Conservation (phyloP, 1,140 invertebrate genomes). For the Papilio aristodemus region DNA sequence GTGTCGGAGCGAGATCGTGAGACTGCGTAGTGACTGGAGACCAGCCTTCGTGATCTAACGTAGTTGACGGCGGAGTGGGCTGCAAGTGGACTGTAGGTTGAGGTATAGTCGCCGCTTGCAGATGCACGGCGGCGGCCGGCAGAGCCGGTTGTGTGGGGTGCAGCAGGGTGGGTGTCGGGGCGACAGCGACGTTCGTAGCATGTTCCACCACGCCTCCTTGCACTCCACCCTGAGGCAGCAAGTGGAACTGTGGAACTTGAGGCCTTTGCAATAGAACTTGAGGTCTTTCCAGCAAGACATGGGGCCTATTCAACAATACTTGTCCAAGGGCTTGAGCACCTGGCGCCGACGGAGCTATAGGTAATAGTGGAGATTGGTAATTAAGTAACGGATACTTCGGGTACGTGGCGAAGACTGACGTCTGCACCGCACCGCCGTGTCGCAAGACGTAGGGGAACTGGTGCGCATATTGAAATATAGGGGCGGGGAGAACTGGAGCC, state of each 20-base stretch:
- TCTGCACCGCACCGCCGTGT: constrained; percentile 71
- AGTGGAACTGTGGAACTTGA: constrained; percentile 55
- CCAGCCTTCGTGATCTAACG: constrained; percentile 68
- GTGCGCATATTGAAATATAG: constrained; percentile 46
- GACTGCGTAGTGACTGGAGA: constrained; percentile 58
- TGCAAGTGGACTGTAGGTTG: constrained; percentile 47
- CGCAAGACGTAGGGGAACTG: constrained; percentile 65
- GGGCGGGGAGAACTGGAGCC: constrained; percentile 43
- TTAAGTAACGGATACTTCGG: constrained; percentile 71
- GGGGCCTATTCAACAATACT: constrained; percentile 38
- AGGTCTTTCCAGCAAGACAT: constrained; percentile 51
- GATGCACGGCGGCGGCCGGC: constrained; percentile 35
- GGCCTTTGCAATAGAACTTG: constrained; percentile 53
- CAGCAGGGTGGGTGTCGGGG: constrained; percentile 44
- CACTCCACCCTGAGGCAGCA: constrained; percentile 48
- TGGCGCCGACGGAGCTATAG: constrained; percentile 40
- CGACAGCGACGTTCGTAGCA: constrained; percentile 43
- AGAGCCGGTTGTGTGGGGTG: constrained; percentile 42
- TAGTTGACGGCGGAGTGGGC: constrained; percentile 47
- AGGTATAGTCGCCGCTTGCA: constrained; percentile 41
- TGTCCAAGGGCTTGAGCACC: constrained; percentile 39
- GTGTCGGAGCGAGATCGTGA: constrained; percentile 44
- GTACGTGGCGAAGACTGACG: constrained; percentile 72
- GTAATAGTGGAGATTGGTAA: constrained; percentile 57
- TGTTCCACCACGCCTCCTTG: constrained; percentile 54